Evolutionary conservation across 2,797 vertebrate genomes (phyloP).

Genomic region (Allenopithecus nigroviridis): DNA sequence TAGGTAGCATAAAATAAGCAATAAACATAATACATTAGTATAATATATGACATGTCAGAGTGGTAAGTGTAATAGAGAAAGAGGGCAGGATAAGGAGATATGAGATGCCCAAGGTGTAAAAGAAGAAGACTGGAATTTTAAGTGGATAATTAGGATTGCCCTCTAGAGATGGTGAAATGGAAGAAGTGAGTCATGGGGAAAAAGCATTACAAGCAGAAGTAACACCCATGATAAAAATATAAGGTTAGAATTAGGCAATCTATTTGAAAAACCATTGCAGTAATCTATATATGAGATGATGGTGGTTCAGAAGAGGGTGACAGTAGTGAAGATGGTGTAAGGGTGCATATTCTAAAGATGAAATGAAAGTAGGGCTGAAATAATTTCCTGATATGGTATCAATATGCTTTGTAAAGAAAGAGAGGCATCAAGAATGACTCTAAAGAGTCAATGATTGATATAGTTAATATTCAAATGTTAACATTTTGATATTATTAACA

Average conservation of each 20-base stretch:
- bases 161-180: too few relatives aligned
- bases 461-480: background rate
- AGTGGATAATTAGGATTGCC: background rate
- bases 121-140: background rate
- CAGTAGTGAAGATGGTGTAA: background rate
- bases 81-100: background rate
- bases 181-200: background rate
- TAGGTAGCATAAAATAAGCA: background rate
- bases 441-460: background rate
- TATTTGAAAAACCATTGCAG: background rate
- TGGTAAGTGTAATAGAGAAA: background rate
- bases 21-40: background rate
- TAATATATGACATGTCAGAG: background rate
- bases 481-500: background rate
- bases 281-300: background rate
- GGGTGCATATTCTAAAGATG: background rate
- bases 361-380: background rate
- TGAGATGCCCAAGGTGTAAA: background rate
- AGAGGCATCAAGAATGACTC: background rate
- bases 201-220: background rate
- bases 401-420: background rate
- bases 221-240: background rate
- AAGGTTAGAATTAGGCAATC: background rate
- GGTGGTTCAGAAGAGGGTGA: background rate
- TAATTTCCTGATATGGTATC: background rate